Evolutionary conservation across 2,113 vertebrate genomes (phyloP).

Genomic region (Thryonomys swinderianus): DNA sequence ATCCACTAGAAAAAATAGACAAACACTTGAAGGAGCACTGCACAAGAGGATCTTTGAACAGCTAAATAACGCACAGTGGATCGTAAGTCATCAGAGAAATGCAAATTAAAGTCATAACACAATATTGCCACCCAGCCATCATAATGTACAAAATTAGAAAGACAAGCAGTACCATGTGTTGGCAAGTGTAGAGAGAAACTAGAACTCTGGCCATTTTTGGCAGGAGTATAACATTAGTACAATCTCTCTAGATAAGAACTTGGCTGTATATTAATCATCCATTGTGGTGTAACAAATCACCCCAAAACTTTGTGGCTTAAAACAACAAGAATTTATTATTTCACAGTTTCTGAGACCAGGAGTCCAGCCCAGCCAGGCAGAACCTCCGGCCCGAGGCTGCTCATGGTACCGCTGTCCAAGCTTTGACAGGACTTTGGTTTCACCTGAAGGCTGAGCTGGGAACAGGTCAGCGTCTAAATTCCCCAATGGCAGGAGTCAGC

Average conservation of each 20-base stretch:
- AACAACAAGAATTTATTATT: not conserved
- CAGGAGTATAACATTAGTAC: not conserved
- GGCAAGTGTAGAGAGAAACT: not conserved
- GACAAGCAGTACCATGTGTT: not conserved
- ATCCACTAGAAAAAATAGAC: not conserved
- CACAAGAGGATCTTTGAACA: not conserved
- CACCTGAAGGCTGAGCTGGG: not conserved
- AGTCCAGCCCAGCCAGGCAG: not conserved
- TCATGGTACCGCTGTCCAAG: not conserved
- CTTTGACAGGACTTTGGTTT: not conserved
- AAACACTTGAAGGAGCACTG: not conserved
- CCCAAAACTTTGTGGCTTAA: not conserved
- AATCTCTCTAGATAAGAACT: not conserved
- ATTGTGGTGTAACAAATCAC: conserved; percentile 29
- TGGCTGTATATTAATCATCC: not conserved
- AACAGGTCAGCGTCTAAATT: not conserved
- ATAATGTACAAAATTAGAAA: conserved; percentile 13
- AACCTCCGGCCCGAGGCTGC: not conserved
- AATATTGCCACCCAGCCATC: not conserved
- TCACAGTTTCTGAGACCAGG: not conserved
- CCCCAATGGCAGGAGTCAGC: not conserved
- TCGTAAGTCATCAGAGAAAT: conserved; percentile 14
- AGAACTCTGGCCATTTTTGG: not conserved
- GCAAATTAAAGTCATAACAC: not conserved
- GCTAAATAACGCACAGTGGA: not conserved